Base-by-base conservation (phyloP, 2,797 vertebrate species). In the Gymnodraco acuticeps region DNA sequence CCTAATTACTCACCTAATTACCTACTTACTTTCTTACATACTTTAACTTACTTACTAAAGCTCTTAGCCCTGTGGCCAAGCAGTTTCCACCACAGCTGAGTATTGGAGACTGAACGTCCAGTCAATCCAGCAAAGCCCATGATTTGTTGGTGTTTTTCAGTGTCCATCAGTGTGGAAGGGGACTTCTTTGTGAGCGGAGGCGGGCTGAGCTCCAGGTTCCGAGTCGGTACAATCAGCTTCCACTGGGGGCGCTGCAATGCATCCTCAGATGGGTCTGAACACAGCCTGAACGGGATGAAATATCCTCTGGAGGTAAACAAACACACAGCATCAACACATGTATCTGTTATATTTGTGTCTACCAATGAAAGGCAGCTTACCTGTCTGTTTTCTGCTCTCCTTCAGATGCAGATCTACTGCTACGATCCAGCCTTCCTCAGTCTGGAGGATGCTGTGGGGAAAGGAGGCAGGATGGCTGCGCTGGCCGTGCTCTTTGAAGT, bases 201-300 rank as follows among this genome's bases (percentile, higher is more conserved):
- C 86, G 96, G 96, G 14, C 94, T 97, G 82, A 96, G 96, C 86
- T 95, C 95, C 38, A 78, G 95, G 74, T 97, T 97, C 90, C 97
- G 90, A 82, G 97, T 96, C 60, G 96, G 94, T 79, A 95, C 93
- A 85, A 96, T 99, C 87, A 88, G 84, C n/a, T 99, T 99, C 94
- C 98, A 99, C 91, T 99, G 98, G 98, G 98, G 98, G 61, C 96
- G 95, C 95, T 99, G 98, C 91, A 99, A 99, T 2, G 84, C 88
- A 0, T 96, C 98, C 0, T 97, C 97, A 16, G 97, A 97, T 0
- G 98, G 98, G 46, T 99, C 98, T 8, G 98, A 99, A 61, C 98
- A 99, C 89, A 98, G 97, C 82, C 94, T 99, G 83, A 96, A 97
- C 75, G 97, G 98, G 76, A 95, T 95, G 89, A 97, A 96, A 84